Base-by-base conservation (phyloP, 1,140 invertebrate species). In the Aphidius gifuensis region DNA sequence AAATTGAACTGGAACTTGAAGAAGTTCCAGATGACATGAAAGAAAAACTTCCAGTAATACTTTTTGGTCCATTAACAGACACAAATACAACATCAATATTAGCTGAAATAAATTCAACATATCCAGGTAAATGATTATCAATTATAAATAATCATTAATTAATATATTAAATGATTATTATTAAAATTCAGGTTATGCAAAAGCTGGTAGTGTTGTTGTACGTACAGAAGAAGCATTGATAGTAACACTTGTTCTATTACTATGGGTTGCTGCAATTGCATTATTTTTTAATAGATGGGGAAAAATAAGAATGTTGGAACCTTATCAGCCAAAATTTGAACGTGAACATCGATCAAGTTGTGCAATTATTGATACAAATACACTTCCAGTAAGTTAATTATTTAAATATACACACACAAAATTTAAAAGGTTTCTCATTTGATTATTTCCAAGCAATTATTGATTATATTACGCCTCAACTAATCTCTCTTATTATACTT, bases 271-370 rank as follows among this genome's bases (percentile, higher is more conserved):
- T 1, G 89, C 90, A 6, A 91, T 92, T 21, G 86, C 87, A 1
- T 79, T 92, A 6, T 92, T 92, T 77, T 90, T 92, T 82, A 92
- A 92, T 80, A 86, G 91, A 56, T 93, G 91, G 91, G 90, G 90
- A 61, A 92, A 93, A 81, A 93, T 93, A 64, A 84, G 90, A 64
- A 91, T 92, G 90, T 75, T 92, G 75, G 89, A 91, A 72, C 91
- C 90, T 5, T 92, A 91, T 77, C 91, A 91, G 70, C 91, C 89
- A 1, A 90, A 91, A 69, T 91, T 90, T 74, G 87, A 89, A 66
- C 87, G 89, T 64, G 85, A 88, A 65, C 84, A 90, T 74, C 82
- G 89, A 60, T 83, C 85, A 64, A 90, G 87, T 69, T 91, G 89
- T 72, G 85, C 86, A 0, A 82, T 90, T 55, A 83, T 86, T 60